Evolutionary conservation across 2,797 vertebrate genomes (phyloP).

Genomic region (Oreochromis grahami): DNA sequence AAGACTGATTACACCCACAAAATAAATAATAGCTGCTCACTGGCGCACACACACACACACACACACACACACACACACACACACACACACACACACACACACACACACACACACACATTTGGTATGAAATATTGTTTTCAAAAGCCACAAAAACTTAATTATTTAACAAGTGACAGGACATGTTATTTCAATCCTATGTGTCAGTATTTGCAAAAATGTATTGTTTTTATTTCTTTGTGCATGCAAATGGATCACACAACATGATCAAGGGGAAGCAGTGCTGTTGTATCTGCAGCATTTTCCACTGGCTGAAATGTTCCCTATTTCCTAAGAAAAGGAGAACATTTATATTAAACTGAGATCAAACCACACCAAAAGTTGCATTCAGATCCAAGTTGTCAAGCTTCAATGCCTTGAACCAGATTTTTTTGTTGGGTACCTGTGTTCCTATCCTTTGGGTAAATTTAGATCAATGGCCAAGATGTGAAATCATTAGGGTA

Average conservation of each 20-base stretch:
- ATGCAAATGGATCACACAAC: neutral
- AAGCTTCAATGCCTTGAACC: neutral
- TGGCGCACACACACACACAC: neutral
- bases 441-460: neutral
- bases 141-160: neutral
- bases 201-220: neutral
- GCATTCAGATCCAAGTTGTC: neutral
- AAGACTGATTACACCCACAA: constrained; percentile 4
- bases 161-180: neutral
- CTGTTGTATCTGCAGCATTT: neutral
- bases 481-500: neutral
- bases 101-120: neutral
- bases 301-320: neutral
- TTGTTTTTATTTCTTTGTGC: neutral
- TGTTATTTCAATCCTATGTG: neutral
- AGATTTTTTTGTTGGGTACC: neutral
- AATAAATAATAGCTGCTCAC: neutral
- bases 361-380: neutral
- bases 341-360: accelerated
- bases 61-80: neutral
- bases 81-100: neutral
- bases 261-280: neutral
- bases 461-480: neutral
- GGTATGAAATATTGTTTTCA: neutral
- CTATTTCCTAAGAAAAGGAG: neutral